Conservation (phyloP, 1,140 invertebrate genomes). For the Episyrphus balteatus region DNA sequence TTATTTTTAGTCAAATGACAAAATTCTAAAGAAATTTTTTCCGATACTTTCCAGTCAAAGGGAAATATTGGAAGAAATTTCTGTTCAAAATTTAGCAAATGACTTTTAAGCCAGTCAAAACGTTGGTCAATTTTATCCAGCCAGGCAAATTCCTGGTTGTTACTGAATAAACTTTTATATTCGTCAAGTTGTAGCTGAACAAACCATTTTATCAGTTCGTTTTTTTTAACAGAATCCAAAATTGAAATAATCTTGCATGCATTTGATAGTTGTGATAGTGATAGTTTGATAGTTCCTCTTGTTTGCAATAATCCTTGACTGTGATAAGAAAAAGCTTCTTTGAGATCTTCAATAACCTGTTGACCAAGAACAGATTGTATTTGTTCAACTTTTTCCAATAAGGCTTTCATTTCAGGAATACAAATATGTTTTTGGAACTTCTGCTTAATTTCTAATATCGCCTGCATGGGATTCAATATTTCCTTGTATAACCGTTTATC, state of each 20-base stretch:
- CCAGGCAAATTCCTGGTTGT: conserved; percentile 88
- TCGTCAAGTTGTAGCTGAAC: conserved; percentile 69
- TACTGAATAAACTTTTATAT: conserved; percentile 82
- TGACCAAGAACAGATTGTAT: conserved; percentile 70
- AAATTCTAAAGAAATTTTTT: conserved; percentile 82
- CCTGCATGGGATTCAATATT: conserved; percentile 80
- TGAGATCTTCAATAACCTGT: conserved; percentile 87
- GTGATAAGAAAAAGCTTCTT: too few species aligned
- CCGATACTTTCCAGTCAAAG: conserved; percentile 83
- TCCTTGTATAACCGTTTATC: conserved; percentile 76
- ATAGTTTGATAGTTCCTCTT: neutral
- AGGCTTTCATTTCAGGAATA: conserved; percentile 27
- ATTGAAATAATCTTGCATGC: conserved; percentile 83
- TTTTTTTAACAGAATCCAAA: conserved; percentile 76
- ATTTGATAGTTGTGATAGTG: conserved; percentile 60
- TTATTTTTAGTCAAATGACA: conserved; percentile 63
- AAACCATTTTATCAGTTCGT: conserved; percentile 80
- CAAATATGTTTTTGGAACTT: conserved; percentile 78
- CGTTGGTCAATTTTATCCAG: conserved; percentile 85
- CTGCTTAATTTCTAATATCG: conserved; percentile 79
- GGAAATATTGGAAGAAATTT: conserved; percentile 81
- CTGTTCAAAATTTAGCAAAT: conserved; percentile 86
- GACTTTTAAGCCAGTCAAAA: conserved; percentile 87
- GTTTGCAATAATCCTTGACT: conserved; percentile 69
- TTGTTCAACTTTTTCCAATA: conserved; percentile 57